Percentiles rank a stretch among this genome's conserved stretches.
These are phyloP conservation scores for Ara ararauna DNA, from an alignment of 2,797 vertebrate species.

Conservation along the genomic window DNA sequence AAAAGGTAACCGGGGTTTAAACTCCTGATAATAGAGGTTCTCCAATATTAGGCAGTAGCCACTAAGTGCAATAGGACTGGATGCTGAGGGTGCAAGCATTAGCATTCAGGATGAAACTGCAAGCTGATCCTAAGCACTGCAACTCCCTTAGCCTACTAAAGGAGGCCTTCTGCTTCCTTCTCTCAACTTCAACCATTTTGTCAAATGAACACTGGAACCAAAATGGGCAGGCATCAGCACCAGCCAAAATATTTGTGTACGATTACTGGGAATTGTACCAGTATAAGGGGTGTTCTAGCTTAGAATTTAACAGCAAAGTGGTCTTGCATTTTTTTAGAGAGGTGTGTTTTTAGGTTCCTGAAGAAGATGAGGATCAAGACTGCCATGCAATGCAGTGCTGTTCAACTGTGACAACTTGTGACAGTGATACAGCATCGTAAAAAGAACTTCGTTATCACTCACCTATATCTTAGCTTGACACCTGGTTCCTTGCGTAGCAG, in stretches of 20 bases:
- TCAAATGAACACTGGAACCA: not conserved
- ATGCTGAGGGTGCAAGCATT: not conserved
- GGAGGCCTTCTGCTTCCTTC: not conserved
- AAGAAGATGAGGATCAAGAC: not conserved
- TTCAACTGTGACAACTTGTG: not conserved
- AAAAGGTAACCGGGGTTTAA: not conserved
- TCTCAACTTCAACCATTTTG: not conserved
- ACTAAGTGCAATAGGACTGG: not conserved
- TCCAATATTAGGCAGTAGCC: not conserved
- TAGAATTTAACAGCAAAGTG: not conserved
- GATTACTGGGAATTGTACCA: not conserved
- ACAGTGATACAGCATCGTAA: not conserved
- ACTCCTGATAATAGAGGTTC: not conserved
- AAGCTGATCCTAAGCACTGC: not conserved
- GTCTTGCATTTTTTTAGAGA: not conserved
- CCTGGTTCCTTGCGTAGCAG: accelerated
- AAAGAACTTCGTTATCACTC: not conserved
- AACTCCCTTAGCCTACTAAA: not conserved
- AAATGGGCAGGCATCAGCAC: not conserved
- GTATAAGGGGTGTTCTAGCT: not conserved
- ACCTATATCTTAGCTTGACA: not conserved
- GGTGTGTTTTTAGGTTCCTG: not conserved
- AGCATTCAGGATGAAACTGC: not conserved
- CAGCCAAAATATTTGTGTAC: not conserved
- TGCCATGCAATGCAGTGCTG: not conserved